These are phyloP conservation scores for Phalera bucephala DNA, from an alignment of 2,888 invertebrate genomes.

Conservation along the genomic window DNA sequence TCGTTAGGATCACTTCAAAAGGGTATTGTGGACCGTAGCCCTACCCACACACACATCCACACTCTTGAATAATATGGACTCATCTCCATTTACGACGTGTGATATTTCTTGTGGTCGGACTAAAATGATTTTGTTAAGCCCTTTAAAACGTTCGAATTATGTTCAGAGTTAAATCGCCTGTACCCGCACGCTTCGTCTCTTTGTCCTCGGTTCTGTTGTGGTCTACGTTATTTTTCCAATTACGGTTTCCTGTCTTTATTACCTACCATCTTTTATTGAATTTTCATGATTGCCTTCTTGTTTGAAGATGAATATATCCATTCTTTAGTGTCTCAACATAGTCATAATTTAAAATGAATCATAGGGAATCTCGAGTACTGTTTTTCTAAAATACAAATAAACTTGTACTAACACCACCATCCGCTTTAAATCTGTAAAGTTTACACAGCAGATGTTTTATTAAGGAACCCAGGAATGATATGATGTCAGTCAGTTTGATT, in stretches of 20 bases:
- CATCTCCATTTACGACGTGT: conserved; percentile 58
- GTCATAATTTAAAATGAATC: neutral
- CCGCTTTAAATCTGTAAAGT: conserved; percentile 34
- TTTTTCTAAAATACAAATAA: conserved; percentile 37
- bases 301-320: no score
- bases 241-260: conserved; percentile 23
- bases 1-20: conserved; percentile 63
- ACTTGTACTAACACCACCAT: conserved; percentile 31
- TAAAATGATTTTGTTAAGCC: conserved; percentile 41
- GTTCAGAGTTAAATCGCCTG: conserved; percentile 18
- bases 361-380: conserved; percentile 18
- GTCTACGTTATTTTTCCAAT: conserved; percentile 22
- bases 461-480: conserved; percentile 54
- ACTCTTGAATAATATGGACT: conserved; percentile 49
- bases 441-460: conserved; percentile 49
- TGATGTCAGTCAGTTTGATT: conserved; percentile 60
- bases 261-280: neutral
- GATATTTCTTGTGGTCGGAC: conserved; percentile 52
- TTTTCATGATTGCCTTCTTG: neutral
- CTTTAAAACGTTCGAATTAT: conserved; percentile 22
- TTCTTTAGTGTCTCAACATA: neutral
- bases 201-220: conserved; percentile 12
- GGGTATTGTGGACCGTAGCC: conserved; percentile 34
- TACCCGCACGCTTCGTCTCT: no score
- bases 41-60: conserved; percentile 27